These are phyloP conservation scores for Machaerirhynchus nigripectus DNA, from an alignment of 2,113 vertebrate species.

Conservation along the genomic window DNA sequence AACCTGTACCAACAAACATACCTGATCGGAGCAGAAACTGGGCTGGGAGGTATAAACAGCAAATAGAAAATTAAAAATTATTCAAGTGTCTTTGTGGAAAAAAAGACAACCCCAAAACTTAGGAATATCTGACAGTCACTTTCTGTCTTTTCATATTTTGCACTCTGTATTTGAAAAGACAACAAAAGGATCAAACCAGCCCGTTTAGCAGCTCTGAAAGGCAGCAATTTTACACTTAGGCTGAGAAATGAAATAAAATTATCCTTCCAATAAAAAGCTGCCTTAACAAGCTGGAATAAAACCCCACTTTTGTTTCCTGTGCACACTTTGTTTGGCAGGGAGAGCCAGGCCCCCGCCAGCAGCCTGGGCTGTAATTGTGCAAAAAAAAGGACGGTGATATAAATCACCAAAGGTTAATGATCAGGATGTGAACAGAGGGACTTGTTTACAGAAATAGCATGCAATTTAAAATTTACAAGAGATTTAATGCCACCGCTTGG, in stretches of 20 bases:
- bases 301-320: slow-evolving; percentile 23
- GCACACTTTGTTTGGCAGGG: background rate
- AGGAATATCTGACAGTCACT: background rate
- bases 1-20: background rate
- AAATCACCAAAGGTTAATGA: slow-evolving; percentile 82
- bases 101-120: background rate
- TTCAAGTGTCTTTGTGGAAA: background rate
- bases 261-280: background rate
- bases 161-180: background rate
- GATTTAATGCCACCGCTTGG: slow-evolving; percentile 82
- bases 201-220: background rate
- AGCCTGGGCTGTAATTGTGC: slow-evolving; percentile 57
- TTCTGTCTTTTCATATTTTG: background rate
- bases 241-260: background rate
- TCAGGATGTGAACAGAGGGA: slow-evolving; percentile 72
- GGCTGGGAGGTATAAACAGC: background rate
- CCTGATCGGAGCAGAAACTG: background rate
- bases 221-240: background rate
- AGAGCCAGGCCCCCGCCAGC: background rate
- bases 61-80: background rate
- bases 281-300: slow-evolving; percentile 42
- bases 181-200: background rate
- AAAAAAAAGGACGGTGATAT: slow-evolving; percentile 57
- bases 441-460: slow-evolving; percentile 77
- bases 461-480: slow-evolving; percentile 83